phyloP scores from a whole-genome alignment of 2,113 vertebrate species.

The Acanthisitta chloris region DNA sequence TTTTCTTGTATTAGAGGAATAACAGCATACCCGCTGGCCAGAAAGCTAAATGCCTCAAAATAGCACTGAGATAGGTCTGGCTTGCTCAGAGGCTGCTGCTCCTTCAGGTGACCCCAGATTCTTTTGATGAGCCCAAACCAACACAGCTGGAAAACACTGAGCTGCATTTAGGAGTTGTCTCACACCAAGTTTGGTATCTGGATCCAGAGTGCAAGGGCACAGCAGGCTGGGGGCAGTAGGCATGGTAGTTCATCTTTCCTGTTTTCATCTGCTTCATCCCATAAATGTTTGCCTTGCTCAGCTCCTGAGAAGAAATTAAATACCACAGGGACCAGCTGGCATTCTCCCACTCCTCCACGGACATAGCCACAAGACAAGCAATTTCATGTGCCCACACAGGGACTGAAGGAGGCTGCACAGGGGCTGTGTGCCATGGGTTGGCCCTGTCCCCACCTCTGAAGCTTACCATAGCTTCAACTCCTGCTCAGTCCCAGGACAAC shows the following conservation, averaged over 20 bases:
- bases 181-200: background rate
- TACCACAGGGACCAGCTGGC: slow-evolving; percentile 7
- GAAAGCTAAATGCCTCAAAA: slow-evolving; percentile 1
- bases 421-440: background rate
- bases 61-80: background rate
- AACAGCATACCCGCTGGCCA: background rate
- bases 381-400: background rate
- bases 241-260: background rate
- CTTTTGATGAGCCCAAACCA: background rate
- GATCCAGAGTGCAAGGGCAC: background rate
- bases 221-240: background rate
- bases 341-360: background rate
- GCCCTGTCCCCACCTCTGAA: background rate
- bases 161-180: background rate
- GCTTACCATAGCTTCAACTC: background rate
- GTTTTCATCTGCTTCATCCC: background rate
- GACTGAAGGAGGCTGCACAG: background rate
- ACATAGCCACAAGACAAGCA: background rate
- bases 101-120: background rate
- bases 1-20: slow-evolving; percentile 3
- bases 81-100: background rate
- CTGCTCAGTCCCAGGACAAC: background rate
- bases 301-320: background rate
- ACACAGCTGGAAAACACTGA: background rate
- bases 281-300: background rate